Evolutionary conservation across 1,140 invertebrate genomes (phyloP).

Genomic region (Zaprionus gabonicus): DNA sequence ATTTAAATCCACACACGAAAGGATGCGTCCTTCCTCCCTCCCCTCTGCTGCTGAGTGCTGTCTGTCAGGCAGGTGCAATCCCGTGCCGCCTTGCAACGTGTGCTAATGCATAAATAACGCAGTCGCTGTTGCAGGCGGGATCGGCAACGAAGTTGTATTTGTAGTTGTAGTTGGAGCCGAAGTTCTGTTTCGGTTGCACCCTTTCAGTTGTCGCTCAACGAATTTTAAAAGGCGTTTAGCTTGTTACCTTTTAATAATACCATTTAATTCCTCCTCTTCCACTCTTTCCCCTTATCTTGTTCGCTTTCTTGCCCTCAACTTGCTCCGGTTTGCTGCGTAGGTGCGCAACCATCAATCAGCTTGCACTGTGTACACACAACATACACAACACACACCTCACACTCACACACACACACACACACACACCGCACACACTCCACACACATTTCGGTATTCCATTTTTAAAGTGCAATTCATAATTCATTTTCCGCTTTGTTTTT

Average conservation of each 20-base stretch:
- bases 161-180: neutral
- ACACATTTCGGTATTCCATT: conserved; percentile 1
- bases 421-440: neutral
- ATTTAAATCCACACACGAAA: conserved; percentile 74
- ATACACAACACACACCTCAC: neutral
- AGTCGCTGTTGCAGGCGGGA: conserved; percentile 27
- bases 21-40: conserved; percentile 21
- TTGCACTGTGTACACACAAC: conserved; percentile 17
- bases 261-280: conserved; percentile 72
- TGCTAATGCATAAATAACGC: conserved; percentile 79
- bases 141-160: neutral
- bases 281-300: conserved; percentile 16
- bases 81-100: conserved; percentile 8
- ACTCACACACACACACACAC: neutral
- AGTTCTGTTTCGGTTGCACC: conserved; percentile 35
- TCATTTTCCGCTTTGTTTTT: conserved; percentile 57
- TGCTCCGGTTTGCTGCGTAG: conserved; percentile 67
- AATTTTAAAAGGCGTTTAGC: conserved; percentile 81
- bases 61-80: conserved; percentile 62
- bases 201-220: conserved; percentile 52
- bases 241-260: conserved; percentile 82
- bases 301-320: conserved; percentile 1
- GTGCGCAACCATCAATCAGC: conserved; percentile 77
- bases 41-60: conserved; percentile 14
- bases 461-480: conserved; percentile 72